Conservation (phyloP, 2,797 vertebrate genomes). For the Danio aesculapii region DNA sequence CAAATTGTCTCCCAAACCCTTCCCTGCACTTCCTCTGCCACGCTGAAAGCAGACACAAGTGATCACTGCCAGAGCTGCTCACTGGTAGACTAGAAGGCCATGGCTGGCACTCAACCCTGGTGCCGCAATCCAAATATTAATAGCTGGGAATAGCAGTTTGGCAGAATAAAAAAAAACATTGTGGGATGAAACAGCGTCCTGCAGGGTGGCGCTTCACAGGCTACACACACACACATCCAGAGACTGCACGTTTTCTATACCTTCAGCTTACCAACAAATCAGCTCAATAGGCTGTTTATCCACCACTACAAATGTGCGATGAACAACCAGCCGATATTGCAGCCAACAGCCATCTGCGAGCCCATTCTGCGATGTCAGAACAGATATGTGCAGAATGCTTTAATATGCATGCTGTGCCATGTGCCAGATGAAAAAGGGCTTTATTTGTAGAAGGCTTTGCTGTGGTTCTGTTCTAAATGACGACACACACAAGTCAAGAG, state of each 20-base stretch:
- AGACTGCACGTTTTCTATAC: constrained; percentile 33
- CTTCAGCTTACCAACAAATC: constrained; percentile 18
- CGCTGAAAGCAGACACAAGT: constrained; percentile 60
- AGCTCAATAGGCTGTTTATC: constrained; percentile 36
- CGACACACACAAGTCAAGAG: constrained; percentile 9
- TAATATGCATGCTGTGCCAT: constrained; percentile 31
- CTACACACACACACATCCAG: constrained; percentile 1
- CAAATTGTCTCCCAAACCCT: constrained; percentile 16
- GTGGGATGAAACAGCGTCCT: constrained; percentile 11
- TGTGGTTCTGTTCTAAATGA: constrained; percentile 34
- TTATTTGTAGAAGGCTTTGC: constrained; percentile 5
- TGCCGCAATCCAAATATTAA: constrained; percentile 72
- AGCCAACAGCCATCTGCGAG: constrained; percentile 52
- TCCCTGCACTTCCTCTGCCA: constrained; percentile 15
- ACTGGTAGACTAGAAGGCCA: constrained; percentile 58
- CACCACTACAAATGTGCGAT: constrained; percentile 19
- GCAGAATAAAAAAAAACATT: constrained; percentile 31
- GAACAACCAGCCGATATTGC: constrained; percentile 15
- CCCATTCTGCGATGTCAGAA: constrained; percentile 44
- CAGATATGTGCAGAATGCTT: constrained; percentile 36
- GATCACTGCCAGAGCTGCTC: constrained; percentile 58
- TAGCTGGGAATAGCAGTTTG: constrained; percentile 73
- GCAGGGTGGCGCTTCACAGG: constrained; percentile 19
- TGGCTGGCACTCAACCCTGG: constrained; percentile 62
- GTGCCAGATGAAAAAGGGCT: constrained; percentile 5